phyloP scores from a whole-genome alignment of 2,797 vertebrate genomes.

The Poecilia picta region DNA sequence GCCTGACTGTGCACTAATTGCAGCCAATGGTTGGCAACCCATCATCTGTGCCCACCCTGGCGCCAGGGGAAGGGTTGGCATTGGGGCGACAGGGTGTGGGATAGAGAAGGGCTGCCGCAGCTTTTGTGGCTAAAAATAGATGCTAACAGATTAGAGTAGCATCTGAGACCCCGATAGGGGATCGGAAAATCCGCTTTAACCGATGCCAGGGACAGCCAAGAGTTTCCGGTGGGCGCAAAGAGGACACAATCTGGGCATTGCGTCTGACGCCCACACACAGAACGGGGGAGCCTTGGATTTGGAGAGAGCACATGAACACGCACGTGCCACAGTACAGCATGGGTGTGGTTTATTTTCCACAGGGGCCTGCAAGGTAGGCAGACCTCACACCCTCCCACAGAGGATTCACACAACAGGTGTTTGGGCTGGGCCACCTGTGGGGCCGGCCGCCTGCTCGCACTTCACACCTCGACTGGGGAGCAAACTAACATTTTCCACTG shows the following conservation, averaged over 20 bases:
- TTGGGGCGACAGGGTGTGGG: slow-evolving; percentile 71
- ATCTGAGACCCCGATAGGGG: slow-evolving; percentile 83
- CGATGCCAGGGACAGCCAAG: slow-evolving; percentile 73
- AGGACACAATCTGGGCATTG: slow-evolving; percentile 77
- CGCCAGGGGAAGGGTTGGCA: slow-evolving; percentile 66
- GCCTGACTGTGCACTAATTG: slow-evolving; percentile 82
- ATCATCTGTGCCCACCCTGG: slow-evolving; percentile 66
- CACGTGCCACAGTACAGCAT: slow-evolving; percentile 53
- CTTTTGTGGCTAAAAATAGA: slow-evolving; percentile 81
- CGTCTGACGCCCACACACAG: slow-evolving; percentile 72
- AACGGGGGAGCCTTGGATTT: slow-evolving; percentile 51
- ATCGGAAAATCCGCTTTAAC: slow-evolving; percentile 80
- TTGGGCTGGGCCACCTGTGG: slow-evolving; percentile 80
- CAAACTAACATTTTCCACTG: slow-evolving; percentile 83
- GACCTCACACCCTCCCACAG: slow-evolving; percentile 71
- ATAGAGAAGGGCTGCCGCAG: slow-evolving; percentile 68
- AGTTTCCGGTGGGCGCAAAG: slow-evolving; percentile 74
- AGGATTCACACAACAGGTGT: slow-evolving; percentile 85
- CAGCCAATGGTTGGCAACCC: slow-evolving; percentile 74
- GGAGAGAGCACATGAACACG: slow-evolving; percentile 44
- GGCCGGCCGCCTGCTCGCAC: slow-evolving; percentile 79
- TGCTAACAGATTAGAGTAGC: slow-evolving; percentile 80
- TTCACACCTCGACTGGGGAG: slow-evolving; percentile 77
- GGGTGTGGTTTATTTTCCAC: slow-evolving; percentile 70
- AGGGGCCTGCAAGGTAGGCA: slow-evolving; percentile 69